Conservation (phyloP, 2,113 vertebrate species). For the Toxotes chatareus region DNA sequence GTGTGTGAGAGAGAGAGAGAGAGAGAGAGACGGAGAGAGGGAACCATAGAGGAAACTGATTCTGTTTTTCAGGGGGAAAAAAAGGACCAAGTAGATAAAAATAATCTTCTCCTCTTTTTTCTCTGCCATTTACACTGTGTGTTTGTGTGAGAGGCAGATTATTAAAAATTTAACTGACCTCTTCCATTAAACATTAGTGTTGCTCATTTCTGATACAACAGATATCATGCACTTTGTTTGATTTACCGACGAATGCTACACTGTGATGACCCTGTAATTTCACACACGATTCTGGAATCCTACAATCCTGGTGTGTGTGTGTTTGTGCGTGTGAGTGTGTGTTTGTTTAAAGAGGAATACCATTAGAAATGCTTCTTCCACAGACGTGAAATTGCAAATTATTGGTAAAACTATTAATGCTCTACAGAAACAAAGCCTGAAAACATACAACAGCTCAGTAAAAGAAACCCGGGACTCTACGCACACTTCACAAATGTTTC, state of each 20-base stretch:
- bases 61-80: slow-evolving; percentile 26
- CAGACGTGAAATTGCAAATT: not conserved
- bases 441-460: too few relatives aligned
- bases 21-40: not conserved
- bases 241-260: not conserved
- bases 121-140: slow-evolving; percentile 20
- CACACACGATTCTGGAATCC: too few relatives aligned
- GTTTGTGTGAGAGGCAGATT: slow-evolving; percentile 7
- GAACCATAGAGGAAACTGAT: slow-evolving; percentile 26
- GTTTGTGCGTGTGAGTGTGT: too few relatives aligned
- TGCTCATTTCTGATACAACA: not conserved
- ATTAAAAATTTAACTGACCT: slow-evolving; percentile 4
- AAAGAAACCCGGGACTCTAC: too few relatives aligned
- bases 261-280: not conserved
- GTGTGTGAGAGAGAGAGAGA: slow-evolving; percentile 7
- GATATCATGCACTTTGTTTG: not conserved
- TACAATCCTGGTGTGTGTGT: too few relatives aligned
- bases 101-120: slow-evolving; percentile 21
- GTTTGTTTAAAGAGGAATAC: not conserved
- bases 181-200: not conserved
- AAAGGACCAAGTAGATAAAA: slow-evolving; percentile 21
- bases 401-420: too few relatives aligned
- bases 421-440: too few relatives aligned
- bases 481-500: too few relatives aligned
- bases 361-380: not conserved